These are phyloP conservation scores for Syrrhaptes paradoxus DNA, from an alignment of 2,113 vertebrate species.

Conservation along the genomic window DNA sequence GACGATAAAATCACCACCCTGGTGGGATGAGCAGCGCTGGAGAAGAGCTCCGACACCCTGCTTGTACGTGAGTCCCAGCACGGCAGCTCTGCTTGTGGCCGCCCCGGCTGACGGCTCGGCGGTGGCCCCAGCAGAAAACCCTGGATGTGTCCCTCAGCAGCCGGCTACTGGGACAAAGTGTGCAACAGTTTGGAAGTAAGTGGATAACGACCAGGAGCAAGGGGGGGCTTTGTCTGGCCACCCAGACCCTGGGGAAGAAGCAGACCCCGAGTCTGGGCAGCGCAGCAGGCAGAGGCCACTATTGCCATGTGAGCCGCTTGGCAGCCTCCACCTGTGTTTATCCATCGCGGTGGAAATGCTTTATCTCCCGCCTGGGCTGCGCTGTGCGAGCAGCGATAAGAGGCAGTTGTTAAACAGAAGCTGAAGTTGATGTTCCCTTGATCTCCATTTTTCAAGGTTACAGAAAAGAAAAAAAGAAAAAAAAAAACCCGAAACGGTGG, in stretches of 20 bases:
- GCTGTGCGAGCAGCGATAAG: background rate
- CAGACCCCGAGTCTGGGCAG: background rate
- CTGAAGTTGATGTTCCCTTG: background rate
- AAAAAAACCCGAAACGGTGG: background rate
- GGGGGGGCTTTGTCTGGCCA: background rate
- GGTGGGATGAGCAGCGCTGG: background rate
- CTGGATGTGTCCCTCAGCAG: background rate
- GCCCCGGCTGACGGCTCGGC: background rate
- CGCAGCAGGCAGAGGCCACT: background rate
- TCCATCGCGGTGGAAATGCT: background rate
- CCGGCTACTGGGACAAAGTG: background rate
- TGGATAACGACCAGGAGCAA: background rate
- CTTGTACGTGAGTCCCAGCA: background rate
- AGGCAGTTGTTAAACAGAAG: background rate
- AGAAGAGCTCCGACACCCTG: background rate
- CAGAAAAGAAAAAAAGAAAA: background rate
- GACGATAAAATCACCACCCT: background rate
- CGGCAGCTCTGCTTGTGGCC: background rate
- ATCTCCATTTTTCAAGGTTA: background rate
- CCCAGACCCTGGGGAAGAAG: background rate
- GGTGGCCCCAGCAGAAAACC: background rate
- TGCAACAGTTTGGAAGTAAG: background rate
- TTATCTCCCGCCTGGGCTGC: background rate
- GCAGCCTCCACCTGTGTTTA: background rate
- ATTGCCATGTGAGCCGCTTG: fast-evolving